phyloP scores from a whole-genome alignment of 2,888 invertebrate species.

The Drosophila trichaetosa region DNA sequence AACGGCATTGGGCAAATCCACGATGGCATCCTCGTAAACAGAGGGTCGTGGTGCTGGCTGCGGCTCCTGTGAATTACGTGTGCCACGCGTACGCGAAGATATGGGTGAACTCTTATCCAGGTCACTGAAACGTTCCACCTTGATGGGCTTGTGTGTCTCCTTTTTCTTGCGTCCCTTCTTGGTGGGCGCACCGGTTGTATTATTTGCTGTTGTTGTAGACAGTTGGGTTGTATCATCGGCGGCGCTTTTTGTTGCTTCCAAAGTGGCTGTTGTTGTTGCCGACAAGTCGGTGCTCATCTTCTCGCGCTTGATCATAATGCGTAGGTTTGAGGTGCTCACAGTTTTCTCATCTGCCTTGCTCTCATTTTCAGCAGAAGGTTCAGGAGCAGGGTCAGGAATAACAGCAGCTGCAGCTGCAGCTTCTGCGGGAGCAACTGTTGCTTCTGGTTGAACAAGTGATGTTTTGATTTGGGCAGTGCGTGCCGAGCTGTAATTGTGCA shows the following conservation, averaged over 20 bases:
- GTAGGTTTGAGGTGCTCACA: constrained; percentile 25
- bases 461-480: not conserved
- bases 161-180: constrained; percentile 80
- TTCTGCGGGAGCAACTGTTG: not conserved
- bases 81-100: constrained; percentile 75
- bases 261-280: constrained; percentile 20
- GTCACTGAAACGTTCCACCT: constrained; percentile 82
- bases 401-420: not conserved
- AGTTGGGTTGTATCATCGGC: constrained; percentile 51
- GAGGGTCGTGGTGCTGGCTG: constrained; percentile 66
- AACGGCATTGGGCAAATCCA: constrained; percentile 31
- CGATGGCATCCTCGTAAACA: constrained; percentile 85
- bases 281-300: constrained; percentile 56
- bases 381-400: not conserved
- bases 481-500: constrained; percentile 6
- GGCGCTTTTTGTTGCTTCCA: constrained; percentile 40
- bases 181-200: constrained; percentile 10
- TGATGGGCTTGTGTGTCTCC: constrained; percentile 76
- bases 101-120: constrained; percentile 64
- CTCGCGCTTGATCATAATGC: constrained; percentile 77
- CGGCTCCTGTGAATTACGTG: constrained; percentile 32
- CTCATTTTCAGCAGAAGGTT: not conserved
- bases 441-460: not conserved
- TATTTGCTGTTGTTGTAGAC: constrained; percentile 37
- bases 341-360: not conserved